Percentiles rank a stretch among this genome's conserved stretches.
phyloP scores from a whole-genome alignment of 2,113 vertebrate species.

The Otolemur garnettii region DNA sequence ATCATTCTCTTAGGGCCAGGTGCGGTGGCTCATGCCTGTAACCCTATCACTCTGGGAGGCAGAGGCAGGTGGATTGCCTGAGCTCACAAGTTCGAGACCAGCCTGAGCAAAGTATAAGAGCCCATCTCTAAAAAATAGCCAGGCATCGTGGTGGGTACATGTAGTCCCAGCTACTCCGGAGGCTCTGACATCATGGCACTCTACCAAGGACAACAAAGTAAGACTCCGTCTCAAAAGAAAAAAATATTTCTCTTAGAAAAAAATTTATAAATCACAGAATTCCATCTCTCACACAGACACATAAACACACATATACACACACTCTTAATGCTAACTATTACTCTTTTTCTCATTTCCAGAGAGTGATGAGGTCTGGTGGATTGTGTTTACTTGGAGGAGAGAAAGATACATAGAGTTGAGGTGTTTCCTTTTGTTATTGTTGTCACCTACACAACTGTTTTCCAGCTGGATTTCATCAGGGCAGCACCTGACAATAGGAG shows the following conservation, averaged over 20 bases:
- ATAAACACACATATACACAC: too few species aligned
- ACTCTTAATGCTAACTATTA: not conserved
- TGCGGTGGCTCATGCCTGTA: too few species aligned
- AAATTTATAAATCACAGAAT: not conserved
- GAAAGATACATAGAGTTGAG: not conserved
- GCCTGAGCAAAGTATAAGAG: too few species aligned
- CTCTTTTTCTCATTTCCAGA: conserved; percentile 22
- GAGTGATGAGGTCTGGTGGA: not conserved
- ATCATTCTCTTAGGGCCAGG: not conserved
- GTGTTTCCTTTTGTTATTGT: not conserved
- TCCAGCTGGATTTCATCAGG: not conserved
- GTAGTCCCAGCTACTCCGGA: too few species aligned
- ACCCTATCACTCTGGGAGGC: too few species aligned
- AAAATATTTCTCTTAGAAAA: conserved; percentile 22
- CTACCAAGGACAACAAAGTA: too few species aligned
- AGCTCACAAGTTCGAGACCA: too few species aligned
- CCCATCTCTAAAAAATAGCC: too few species aligned
- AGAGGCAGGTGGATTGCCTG: too few species aligned
- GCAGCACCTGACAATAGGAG: not conserved
- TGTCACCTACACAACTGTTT: not conserved
- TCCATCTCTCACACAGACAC: not conserved
- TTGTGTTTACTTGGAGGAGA: not conserved
- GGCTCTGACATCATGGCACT: too few species aligned
- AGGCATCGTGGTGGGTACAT: too few species aligned
- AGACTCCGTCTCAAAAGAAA: too few species aligned